A percentile compares a stretch with the other conserved stretches of the same genome.
These are phyloP conservation scores for Lanistes nyassanus DNA, from an alignment of 1,140 invertebrate species.

Conservation along the genomic window DNA sequence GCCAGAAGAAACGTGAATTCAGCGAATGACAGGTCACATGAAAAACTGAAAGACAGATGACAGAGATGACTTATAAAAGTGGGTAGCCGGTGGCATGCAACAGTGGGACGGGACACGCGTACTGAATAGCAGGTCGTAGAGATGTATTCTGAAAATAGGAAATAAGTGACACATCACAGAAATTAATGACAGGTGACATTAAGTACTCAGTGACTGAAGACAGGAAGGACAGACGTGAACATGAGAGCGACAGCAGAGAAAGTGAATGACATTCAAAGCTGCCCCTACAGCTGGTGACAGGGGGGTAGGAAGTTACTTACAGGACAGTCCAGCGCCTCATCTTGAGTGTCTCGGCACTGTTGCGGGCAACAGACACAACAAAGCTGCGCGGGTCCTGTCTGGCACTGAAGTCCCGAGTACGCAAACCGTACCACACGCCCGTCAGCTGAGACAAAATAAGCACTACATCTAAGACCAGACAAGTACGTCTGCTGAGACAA, in stretches of 20 bases:
- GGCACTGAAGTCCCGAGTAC: conserved; percentile 1
- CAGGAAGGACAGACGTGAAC: no score
- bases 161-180: background rate
- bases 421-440: conserved; percentile 17
- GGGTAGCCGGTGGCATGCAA: background rate
- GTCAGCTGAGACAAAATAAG: background rate
- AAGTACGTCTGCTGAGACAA: no score
- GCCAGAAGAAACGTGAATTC: background rate
- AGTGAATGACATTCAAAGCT: background rate
- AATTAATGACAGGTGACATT: background rate
- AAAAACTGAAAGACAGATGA: background rate
- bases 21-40: background rate
- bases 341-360: background rate
- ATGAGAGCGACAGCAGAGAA: background rate
- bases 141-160: background rate
- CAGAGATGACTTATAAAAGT: background rate
- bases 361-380: background rate
- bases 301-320: background rate
- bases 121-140: no score
- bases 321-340: conserved; percentile 4
- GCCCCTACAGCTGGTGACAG: background rate
- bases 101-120: background rate
- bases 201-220: background rate
- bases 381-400: background rate
- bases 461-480: background rate